phyloP scores from a whole-genome alignment of 2,113 vertebrate species.

The Xiphorhynchus elegans region DNA sequence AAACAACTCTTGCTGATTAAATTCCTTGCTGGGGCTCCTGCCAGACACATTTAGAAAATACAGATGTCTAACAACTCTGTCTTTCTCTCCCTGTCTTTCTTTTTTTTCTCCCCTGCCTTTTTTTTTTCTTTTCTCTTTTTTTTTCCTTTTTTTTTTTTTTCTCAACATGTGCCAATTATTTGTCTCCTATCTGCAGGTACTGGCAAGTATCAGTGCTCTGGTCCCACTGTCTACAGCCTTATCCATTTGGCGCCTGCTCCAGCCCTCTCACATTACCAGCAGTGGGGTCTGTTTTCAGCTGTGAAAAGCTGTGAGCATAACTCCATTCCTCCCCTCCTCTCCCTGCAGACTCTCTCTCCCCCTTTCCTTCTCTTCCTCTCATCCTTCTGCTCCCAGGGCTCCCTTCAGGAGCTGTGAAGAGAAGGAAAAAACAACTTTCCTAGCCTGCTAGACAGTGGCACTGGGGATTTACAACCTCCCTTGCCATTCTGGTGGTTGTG shows the following conservation, averaged over 20 bases:
- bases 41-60: conserved; percentile 82
- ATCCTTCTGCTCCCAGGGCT: conserved; percentile 3
- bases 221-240: conserved; percentile 82
- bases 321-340: conserved; percentile 41
- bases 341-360: neutral
- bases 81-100: neutral
- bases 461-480: neutral
- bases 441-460: neutral
- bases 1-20: conserved; percentile 86
- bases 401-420: conserved; percentile 23
- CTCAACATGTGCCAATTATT: conserved; percentile 82
- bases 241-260: conserved; percentile 84
- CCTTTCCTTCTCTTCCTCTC: neutral
- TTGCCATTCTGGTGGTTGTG: neutral
- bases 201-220: conserved; percentile 79
- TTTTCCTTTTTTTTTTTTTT: neutral
- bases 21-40: conserved; percentile 80
- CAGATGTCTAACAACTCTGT: conserved; percentile 72
- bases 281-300: conserved; percentile 75
- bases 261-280: conserved; percentile 76
- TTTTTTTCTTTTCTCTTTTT: accelerated
- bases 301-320: conserved; percentile 74
- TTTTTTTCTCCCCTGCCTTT: neutral
- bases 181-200: conserved; percentile 83
- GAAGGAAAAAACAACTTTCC: neutral